Evolutionary conservation across 2,888 invertebrate genomes (phyloP), one percentile per base, ranked within the genome.

Genomic region (Brenthis hecate): DNA sequence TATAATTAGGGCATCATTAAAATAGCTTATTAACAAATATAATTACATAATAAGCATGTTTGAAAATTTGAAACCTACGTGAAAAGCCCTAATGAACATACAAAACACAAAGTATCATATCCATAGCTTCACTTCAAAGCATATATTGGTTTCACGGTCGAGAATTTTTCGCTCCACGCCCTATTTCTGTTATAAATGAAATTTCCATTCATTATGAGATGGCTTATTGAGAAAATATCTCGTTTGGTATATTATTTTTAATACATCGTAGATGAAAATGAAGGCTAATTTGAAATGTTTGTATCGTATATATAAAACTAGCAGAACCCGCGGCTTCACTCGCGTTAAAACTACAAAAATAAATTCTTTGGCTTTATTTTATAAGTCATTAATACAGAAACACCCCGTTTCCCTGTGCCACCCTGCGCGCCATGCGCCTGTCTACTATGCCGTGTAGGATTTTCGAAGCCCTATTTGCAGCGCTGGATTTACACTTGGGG

Each of bases 61-160:
- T 13, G 11, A 48, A 48, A 28, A 58, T 5, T 53, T 14, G 19
- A 65, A 3, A 53, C 13, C 58, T 48, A 48, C 62, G 51, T 68
- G 57, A 65, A 53, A 58, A 48, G 60, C 55, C 23, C 36, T 58
- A 65, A 65, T 53, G 53, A 66, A 54, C 16, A 36, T 43, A 64
- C 32, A 66, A 23, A 56, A 54, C 28, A 65, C 54, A 58, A 58
- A 47, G 13, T 60, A 28, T 55, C 47, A 66, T 14, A 60, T 54
- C 57, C 28, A 28, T 32, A 32, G 54, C 54, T 47, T 19, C 48
- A 54, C 53, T 55, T 53, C 28, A 65, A 51, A 57, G 53, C 53
- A 47, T 57, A 57, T 65, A 58, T 65, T 54, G 60, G 60, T 60
- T 28, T 3, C 13, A 28, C 48, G 23, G 13, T 4, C 48, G 60